These are phyloP conservation scores for Hypanus sabinus DNA, from an alignment of 2,113 vertebrate species.

Conservation along the genomic window DNA sequence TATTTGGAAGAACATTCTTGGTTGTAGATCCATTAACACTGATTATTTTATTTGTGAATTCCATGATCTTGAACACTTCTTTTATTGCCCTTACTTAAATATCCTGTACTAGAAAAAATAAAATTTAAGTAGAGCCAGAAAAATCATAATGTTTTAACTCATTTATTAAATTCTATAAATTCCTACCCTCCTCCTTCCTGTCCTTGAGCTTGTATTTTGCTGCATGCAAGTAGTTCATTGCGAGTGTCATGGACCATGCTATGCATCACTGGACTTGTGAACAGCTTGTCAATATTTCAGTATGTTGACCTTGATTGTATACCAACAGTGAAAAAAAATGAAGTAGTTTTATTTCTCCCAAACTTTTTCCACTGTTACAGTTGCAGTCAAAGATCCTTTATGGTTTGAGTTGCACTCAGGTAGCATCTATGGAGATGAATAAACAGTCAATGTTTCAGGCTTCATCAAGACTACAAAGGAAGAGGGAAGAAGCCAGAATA, in stretches of 20 bases:
- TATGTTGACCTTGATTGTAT: background rate
- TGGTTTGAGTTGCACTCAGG: background rate
- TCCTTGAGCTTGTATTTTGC: background rate
- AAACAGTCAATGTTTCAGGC: too few relatives aligned
- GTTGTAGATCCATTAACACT: background rate
- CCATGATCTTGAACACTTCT: background rate
- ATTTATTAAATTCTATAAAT: background rate
- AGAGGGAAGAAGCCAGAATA: too few relatives aligned
- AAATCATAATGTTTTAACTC: background rate
- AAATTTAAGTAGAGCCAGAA: background rate
- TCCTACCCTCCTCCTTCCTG: background rate
- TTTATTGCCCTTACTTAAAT: background rate
- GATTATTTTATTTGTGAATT: background rate
- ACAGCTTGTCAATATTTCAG: background rate
- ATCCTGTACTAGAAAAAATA: background rate
- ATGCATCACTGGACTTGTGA: background rate
- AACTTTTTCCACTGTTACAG: background rate
- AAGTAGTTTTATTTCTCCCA: background rate
- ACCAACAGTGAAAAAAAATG: too few relatives aligned
- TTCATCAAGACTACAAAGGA: too few relatives aligned
- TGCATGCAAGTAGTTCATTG: background rate
- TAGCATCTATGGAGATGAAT: too few relatives aligned
- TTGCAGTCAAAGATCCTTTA: background rate
- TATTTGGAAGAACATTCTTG: background rate
- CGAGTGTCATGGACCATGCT: background rate